A percentile compares a stretch with the other conserved stretches of the same genome.
Evolutionary conservation across 2,888 invertebrate genomes (phyloP).

Genomic region (Heliconius aoede): DNA sequence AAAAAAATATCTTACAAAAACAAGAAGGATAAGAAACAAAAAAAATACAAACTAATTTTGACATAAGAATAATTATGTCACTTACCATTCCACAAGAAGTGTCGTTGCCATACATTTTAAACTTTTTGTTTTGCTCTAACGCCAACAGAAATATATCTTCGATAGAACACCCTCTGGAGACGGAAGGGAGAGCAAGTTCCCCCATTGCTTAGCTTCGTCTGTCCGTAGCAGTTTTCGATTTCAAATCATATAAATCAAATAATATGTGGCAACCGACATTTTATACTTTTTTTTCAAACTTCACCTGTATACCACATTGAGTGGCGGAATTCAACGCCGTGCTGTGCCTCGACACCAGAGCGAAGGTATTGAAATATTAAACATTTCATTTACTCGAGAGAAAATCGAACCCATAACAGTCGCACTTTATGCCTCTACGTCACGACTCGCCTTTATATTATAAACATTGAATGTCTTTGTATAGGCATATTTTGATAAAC

Average conservation of each 20-base stretch:
- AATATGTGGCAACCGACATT: neutral
- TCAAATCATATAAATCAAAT: neutral
- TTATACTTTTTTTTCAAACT: neutral
- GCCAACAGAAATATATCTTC: constrained; percentile 6
- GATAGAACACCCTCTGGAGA: constrained; percentile 5
- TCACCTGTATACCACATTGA: too few species aligned
- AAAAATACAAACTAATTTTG: neutral
- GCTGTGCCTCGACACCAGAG: too few species aligned
- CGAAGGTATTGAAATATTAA: too few species aligned
- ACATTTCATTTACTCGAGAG: too few species aligned
- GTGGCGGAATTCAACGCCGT: too few species aligned
- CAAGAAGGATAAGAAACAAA: neutral
- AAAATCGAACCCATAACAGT: too few species aligned
- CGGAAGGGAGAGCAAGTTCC: neutral
- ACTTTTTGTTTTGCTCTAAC: constrained; percentile 11
- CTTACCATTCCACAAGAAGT: constrained; percentile 3
- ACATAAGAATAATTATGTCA: neutral
- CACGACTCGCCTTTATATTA: too few species aligned
- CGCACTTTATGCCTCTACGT: too few species aligned
- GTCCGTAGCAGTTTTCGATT: neutral
- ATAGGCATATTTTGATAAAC: neutral
- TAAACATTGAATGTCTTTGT: neutral
- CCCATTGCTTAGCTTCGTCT: neutral
- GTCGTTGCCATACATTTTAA: constrained; percentile 10
- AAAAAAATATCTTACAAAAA: neutral